Evolutionary conservation across 2,113 vertebrate genomes (phyloP).

Genomic region (Echinops telfairi): DNA sequence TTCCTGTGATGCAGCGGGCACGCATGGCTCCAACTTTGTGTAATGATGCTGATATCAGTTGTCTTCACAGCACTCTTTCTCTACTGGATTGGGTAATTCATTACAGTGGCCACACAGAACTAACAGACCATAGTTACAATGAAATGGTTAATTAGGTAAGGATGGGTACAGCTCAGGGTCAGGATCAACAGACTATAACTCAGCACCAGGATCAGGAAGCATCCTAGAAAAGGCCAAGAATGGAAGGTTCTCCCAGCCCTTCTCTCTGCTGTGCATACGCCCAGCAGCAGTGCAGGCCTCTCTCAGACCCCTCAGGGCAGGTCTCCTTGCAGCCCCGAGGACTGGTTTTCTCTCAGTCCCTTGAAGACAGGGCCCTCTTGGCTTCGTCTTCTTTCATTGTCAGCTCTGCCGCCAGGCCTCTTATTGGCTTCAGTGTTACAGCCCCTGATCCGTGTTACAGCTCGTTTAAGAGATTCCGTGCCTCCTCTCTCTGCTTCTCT

Average conservation of each 20-base stretch:
- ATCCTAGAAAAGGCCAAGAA: not conserved
- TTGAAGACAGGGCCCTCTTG: not conserved
- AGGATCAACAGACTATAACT: no score
- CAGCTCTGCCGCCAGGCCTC: not conserved
- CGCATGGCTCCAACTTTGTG: no score
- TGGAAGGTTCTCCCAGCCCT: not conserved
- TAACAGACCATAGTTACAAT: no score
- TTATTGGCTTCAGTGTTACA: not conserved
- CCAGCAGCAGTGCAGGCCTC: not conserved
- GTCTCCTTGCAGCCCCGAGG: not conserved
- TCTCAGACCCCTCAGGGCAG: no score
- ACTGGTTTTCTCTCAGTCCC: not conserved
- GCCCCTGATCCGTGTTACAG: not conserved
- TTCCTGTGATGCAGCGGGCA: no score
- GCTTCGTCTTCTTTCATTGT: not conserved
- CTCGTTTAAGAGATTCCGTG: not conserved
- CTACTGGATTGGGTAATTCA: no score
- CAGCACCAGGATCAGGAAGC: not conserved
- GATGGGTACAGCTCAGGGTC: no score
- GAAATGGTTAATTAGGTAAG: no score
- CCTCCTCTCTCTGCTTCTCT: not conserved
- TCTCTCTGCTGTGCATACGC: not conserved
- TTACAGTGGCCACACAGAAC: no score
- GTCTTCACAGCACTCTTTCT: no score
- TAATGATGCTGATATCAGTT: no score